Percentiles rank a stretch among this genome's conserved stretches.
phyloP scores from a whole-genome alignment of 2,888 invertebrate species.

The Saturnia pavonia region DNA sequence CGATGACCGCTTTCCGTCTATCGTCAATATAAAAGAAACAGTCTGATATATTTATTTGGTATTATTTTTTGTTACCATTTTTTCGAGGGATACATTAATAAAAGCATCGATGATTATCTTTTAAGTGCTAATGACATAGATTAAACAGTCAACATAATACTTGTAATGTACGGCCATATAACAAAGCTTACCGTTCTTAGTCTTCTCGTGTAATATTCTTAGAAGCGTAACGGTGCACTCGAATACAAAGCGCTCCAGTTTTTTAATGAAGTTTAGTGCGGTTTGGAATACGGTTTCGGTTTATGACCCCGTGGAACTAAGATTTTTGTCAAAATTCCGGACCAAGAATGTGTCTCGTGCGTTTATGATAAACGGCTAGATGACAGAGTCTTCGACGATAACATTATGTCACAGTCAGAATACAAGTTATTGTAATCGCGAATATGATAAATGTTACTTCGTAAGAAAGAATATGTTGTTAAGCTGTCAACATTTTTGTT shows the following conservation, averaged over 20 bases:
- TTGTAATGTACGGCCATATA: constrained; percentile 58
- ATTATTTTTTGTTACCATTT: constrained; percentile 45
- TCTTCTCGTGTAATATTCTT: constrained; percentile 58
- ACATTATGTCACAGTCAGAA: constrained; percentile 18
- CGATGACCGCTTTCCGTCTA: constrained; percentile 46
- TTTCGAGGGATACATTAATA: constrained; percentile 55
- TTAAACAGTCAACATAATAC: constrained; percentile 61
- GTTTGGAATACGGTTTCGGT: constrained; percentile 47
- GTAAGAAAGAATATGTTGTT: not conserved
- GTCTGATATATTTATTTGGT: constrained; percentile 35
- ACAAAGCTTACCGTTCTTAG: constrained; percentile 62
- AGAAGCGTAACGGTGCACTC: constrained; percentile 67
- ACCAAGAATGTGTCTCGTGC: constrained; percentile 36
- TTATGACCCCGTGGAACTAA: constrained; percentile 55
- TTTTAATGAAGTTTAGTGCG: constrained; percentile 54
- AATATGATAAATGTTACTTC: constrained; percentile 12
- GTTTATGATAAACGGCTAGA: constrained; percentile 33
- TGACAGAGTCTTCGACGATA: constrained; percentile 17
- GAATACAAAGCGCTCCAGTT: constrained; percentile 65
- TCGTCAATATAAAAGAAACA: constrained; percentile 26
- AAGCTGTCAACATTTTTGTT: constrained; percentile 3
- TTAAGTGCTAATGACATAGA: constrained; percentile 62
- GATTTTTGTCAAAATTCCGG: constrained; percentile 55
- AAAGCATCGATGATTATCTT: constrained; percentile 57
- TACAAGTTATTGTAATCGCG: constrained; percentile 17